Conservation (phyloP, 2,113 vertebrate species). For the Oceanodroma tethys region DNA sequence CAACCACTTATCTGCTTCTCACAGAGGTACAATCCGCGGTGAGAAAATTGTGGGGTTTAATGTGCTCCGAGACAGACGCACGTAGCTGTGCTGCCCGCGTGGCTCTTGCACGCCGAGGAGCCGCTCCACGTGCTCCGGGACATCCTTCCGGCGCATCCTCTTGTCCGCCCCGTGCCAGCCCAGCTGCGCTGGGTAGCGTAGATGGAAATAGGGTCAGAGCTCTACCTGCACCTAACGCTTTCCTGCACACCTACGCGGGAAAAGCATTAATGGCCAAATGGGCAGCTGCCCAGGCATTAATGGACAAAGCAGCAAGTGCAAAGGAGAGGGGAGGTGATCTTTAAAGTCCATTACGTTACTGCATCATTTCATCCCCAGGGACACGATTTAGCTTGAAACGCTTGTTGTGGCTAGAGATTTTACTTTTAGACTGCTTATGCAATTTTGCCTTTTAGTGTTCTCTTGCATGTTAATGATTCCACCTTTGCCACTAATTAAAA, state of each 20-base stretch:
- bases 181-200: neutral
- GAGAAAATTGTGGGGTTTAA: neutral
- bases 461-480: neutral
- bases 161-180: accelerated
- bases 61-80: accelerated
- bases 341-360: neutral
- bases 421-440: neutral
- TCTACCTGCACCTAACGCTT: neutral
- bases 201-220: neutral
- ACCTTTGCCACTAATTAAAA: neutral
- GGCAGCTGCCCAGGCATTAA: neutral
- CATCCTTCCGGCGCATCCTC: neutral
- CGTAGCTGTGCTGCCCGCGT: accelerated
- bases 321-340: neutral
- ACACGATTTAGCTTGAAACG: accelerated
- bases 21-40: accelerated
- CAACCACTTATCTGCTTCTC: neutral
- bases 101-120: neutral
- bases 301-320: neutral
- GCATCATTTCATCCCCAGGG: neutral
- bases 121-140: accelerated
- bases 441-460: neutral
- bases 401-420: neutral
- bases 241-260: neutral
- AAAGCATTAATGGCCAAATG: neutral